These are phyloP conservation scores for Caranx ignobilis DNA, from an alignment of 2,113 vertebrate species.

Conservation along the genomic window DNA sequence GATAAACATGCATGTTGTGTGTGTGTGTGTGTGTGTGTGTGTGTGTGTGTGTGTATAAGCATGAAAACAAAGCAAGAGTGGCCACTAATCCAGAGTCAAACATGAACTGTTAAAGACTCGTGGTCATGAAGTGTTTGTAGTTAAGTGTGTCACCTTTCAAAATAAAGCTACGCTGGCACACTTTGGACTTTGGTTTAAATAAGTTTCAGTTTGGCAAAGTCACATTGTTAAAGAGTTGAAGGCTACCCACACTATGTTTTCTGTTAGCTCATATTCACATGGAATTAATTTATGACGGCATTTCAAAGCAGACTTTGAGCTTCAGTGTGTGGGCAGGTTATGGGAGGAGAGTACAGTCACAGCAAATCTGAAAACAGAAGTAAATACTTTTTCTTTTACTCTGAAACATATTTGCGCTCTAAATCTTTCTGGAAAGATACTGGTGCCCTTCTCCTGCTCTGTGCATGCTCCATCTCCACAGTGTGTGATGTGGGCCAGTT, in stretches of 20 bases:
- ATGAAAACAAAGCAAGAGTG: slow-evolving; percentile 34
- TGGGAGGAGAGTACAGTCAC: background rate
- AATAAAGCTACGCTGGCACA: background rate
- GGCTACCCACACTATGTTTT: background rate
- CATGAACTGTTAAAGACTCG: background rate
- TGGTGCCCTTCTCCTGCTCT: background rate
- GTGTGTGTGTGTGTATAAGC: slow-evolving; percentile 14
- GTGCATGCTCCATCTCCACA: background rate
- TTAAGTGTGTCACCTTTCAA: background rate
- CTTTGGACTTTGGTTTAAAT: background rate
- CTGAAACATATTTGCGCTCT: background rate
- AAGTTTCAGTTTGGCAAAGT: background rate
- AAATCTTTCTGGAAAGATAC: background rate
- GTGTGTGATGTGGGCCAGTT: slow-evolving; percentile 44
- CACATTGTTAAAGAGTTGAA: background rate
- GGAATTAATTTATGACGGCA: slow-evolving; percentile 8
- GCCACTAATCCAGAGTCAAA: slow-evolving; percentile 25
- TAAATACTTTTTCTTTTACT: background rate
- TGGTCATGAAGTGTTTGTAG: slow-evolving; percentile 6
- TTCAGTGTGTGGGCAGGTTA: fast-evolving
- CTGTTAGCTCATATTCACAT: background rate
- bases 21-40: background rate
- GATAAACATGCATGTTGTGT: slow-evolving; percentile 9
- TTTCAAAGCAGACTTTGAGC: slow-evolving; percentile 45
- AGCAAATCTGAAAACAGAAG: slow-evolving; percentile 7